Base-by-base conservation (phyloP, 2,113 vertebrate species). In the Stictonetta naevosa region DNA sequence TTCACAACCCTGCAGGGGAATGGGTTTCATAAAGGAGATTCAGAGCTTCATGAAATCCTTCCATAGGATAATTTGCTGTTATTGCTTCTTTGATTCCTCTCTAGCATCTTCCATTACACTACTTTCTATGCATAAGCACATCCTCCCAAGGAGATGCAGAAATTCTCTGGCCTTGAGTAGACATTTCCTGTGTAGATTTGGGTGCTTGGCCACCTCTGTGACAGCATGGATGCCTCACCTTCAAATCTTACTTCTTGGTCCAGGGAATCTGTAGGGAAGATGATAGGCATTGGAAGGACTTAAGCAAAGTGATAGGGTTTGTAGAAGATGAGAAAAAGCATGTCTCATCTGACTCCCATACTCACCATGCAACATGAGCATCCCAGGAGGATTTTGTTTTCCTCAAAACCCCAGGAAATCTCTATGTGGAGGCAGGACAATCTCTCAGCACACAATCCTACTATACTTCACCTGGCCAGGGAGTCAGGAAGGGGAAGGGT, bases 1-100 rank as follows among this genome's bases (percentile, higher is more conserved):
- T 38, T 83, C 3, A 2, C 0, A 0, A 31, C 19, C 7, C 56
- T 87, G 36, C 63, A 59, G 28, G 8, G 25, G 8, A n/a, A 6
- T 12, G 48, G 28, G n/a, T 64, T 73, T 82, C 44, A 44, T 50
- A 18, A 59, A 58, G 59, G 0, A 80, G 16, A 52, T 83, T 77
- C 52, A 86, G 86, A 77, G 9, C 12, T 38, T 79, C 31, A 13
- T 44, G 0, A 36, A 83, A 85, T 15, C 53, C 33, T 79, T 79
- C 53, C 26, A 34, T 4, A 68, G 11, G 46, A 48, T 48, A 21
- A 48, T 20, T 80, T 92, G 48, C 26, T n/a, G 26, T 67, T 85
- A 20, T 16, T 78, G 29, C 26, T 60, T 72, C 26, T 75, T 84
- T 73, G 25, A 21, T 85, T 83, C 23, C 13, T 55, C 31, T 66